Base-by-base conservation (phyloP, 2,888 invertebrate genomes). In the Entomobrya multifasciata region DNA sequence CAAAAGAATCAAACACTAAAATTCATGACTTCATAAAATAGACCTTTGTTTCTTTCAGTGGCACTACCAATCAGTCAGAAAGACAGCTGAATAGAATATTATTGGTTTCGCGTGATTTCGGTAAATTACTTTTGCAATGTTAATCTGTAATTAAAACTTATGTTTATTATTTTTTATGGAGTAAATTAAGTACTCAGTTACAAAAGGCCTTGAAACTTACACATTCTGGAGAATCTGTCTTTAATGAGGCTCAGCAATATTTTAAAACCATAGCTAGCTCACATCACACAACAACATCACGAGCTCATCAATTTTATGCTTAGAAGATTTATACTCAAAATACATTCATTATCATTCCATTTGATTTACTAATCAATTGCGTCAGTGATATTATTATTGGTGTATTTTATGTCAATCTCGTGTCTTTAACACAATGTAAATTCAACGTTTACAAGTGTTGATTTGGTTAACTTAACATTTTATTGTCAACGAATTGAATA, bases 131-230 rank as follows among this genome's bases (percentile, higher is more conserved):
- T 15, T 36, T 36, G 41, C 41, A 41, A 41, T 41, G 65, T 67
- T 41, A 67, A 67, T 41, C 41, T 36, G 65, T 67, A 67, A 67
- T 67, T 41, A 67, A 67, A 67, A 20, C 11, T 20, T 67, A 11
- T 27, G 27, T n/a, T 5, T 20, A 11, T 25, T 60, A n/a, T 27
- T 3, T 25, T 1, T 25, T 15, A 20, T 55, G 15, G 20, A 17
- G 27, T 2, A 60, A 11, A 60, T 30, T 13, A 27, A n/a, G n/a
- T 67, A 10, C 20, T 67, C 65, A 41, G 11, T 41, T 20, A 67
- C 8, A 0, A 62, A 20, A 20, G 41, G 11, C 65, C 65, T 67
- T 67, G 65, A 41, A 20, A 67, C 5, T 30, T 36, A 20, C 36
- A 36, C 20, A 67, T 8, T 22, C 10, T 15, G 13, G 27, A 13